phyloP scores from a whole-genome alignment of 2,113 vertebrate species.

The Corythaeola cristata region DNA sequence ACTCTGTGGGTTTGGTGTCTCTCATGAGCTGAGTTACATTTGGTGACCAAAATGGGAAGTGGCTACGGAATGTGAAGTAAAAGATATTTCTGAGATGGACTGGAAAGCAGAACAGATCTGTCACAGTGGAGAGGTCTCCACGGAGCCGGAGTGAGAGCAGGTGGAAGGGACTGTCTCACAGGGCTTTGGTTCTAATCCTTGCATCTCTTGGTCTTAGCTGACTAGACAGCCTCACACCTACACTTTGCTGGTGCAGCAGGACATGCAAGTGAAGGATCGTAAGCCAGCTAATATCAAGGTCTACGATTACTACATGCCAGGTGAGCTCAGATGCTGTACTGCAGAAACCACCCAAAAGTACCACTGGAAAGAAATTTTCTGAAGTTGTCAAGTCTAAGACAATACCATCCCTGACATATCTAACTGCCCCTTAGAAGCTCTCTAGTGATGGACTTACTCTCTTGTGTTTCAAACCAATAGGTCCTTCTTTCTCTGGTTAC shows the following conservation, averaged over 20 bases:
- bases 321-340: constrained; percentile 57
- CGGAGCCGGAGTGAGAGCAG: not conserved
- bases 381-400: not conserved
- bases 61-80: not conserved
- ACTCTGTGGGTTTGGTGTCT: not conserved
- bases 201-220: constrained; percentile 23
- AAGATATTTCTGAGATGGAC: not conserved
- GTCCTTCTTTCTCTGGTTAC: not conserved
- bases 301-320: constrained; percentile 85
- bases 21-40: not conserved
- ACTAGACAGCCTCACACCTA: constrained; percentile 43
- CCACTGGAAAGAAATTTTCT: not conserved
- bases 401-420: not conserved
- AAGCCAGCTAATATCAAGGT: constrained; percentile 81
- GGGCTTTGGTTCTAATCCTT: not conserved
- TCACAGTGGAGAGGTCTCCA: not conserved
- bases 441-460: not conserved
- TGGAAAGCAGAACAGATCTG: not conserved
- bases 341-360: not conserved
- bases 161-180: not conserved
- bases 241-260: constrained; percentile 50
- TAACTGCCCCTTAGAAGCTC: not conserved
- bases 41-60: not conserved
- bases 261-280: constrained; percentile 70
- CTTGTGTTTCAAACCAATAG: not conserved